These are phyloP conservation scores for Stegodyphus dumicola DNA, from an alignment of 1,140 invertebrate genomes.

Conservation along the genomic window DNA sequence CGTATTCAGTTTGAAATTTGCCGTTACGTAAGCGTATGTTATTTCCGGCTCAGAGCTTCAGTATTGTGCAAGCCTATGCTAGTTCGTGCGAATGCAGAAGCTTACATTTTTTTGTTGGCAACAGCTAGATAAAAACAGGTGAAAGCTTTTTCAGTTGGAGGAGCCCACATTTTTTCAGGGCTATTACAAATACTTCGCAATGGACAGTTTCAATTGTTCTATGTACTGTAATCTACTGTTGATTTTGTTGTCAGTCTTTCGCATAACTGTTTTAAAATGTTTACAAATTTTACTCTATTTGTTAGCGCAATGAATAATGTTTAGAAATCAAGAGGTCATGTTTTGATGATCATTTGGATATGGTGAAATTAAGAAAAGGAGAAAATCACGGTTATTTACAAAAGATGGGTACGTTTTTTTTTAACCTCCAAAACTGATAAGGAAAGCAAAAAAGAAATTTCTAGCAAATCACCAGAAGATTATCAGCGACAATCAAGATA, in stretches of 20 bases:
- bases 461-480: neutral
- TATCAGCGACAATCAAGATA: slow-evolving; percentile 15
- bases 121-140: too few relatives aligned
- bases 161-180: too few relatives aligned
- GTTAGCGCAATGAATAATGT: neutral
- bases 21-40: too few relatives aligned
- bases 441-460: neutral
- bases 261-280: neutral
- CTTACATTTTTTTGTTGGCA: too few relatives aligned
- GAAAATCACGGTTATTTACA: neutral
- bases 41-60: too few relatives aligned
- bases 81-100: too few relatives aligned
- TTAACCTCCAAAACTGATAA: neutral
- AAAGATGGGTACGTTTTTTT: neutral
- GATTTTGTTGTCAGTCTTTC: neutral
- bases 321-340: neutral
- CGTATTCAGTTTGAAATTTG: too few relatives aligned
- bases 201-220: too few relatives aligned
- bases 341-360: slow-evolving; percentile 5
- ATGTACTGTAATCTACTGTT: neutral
- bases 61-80: too few relatives aligned
- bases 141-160: too few relatives aligned
- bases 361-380: neutral
- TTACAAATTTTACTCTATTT: slow-evolving; percentile 10
- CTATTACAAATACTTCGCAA: too few relatives aligned